Evolutionary conservation across 2,113 vertebrate genomes (phyloP).

Genomic region (Rhinopomastus cyanomelas): DNA sequence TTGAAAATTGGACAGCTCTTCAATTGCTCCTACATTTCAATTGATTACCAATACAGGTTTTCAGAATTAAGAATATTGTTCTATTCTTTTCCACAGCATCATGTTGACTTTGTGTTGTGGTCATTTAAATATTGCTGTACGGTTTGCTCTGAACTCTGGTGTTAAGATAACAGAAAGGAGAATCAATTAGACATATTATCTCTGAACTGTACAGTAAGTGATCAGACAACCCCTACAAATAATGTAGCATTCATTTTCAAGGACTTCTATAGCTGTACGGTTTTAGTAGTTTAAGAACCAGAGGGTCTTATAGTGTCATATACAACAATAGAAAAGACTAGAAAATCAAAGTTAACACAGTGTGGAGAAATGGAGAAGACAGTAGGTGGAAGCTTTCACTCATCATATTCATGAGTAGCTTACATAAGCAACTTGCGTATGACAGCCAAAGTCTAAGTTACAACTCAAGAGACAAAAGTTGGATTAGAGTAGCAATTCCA

Average conservation of each 20-base stretch:
- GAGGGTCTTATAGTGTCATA: neutral
- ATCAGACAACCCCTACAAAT: conserved; percentile 29
- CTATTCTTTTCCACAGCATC: conserved; percentile 74
- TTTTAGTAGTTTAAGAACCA: neutral
- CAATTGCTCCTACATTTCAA: conserved; percentile 89
- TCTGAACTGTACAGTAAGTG: conserved; percentile 61
- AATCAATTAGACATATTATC: conserved; percentile 84
- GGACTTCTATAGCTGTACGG: conserved; percentile 53
- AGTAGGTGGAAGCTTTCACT: neutral
- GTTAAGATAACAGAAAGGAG: conserved; percentile 76
- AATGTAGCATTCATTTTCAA: conserved; percentile 62
- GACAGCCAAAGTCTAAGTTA: neutral
- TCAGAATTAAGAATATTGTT: conserved; percentile 83
- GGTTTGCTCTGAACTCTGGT: conserved; percentile 60
- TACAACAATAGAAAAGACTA: neutral
- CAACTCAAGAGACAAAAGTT: neutral
- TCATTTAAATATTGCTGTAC: conserved; percentile 88
- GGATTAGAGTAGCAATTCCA: neutral
- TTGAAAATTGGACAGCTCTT: conserved; percentile 98
- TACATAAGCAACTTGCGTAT: neutral
- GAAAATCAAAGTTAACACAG: neutral
- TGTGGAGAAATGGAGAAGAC: neutral
- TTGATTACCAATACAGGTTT: conserved; percentile 97
- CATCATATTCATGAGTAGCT: neutral
- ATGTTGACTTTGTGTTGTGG: conserved; percentile 77